Conservation (phyloP, 2,113 vertebrate species). For the Malurus alboscapulatus region DNA sequence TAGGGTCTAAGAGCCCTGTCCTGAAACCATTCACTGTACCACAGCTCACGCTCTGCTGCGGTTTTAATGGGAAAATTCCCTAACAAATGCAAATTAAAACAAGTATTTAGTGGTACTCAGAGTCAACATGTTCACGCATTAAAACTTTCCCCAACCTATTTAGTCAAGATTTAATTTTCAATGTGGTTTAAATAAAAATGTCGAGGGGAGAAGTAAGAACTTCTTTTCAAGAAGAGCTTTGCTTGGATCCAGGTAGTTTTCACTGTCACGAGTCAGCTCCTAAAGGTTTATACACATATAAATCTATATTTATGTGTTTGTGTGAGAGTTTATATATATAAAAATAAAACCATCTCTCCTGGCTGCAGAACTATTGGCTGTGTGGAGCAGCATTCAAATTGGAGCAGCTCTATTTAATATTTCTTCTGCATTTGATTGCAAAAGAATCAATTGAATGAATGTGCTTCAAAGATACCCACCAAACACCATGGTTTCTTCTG, state of each 20-base stretch:
- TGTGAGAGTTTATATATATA: no score
- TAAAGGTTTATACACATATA: background rate
- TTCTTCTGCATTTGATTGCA: background rate
- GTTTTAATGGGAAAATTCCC: conserved; percentile 49
- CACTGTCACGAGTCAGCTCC: background rate
- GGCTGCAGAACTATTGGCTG: background rate
- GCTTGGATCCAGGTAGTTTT: background rate
- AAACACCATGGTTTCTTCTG: accelerated
- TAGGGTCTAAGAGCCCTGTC: conserved; percentile 52
- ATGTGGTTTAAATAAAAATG: background rate
- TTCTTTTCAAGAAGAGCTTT: background rate
- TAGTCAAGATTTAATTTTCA: background rate
- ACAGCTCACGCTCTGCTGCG: background rate
- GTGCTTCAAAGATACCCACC: background rate
- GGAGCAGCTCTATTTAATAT: background rate
- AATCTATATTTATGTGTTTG: accelerated
- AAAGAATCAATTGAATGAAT: background rate
- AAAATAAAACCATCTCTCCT: background rate
- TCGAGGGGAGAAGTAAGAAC: background rate
- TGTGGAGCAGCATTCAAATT: background rate
- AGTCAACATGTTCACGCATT: background rate
- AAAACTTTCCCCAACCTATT: background rate
- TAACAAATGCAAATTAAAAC: conserved; percentile 26
- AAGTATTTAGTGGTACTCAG: background rate
- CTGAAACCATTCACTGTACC: background rate